Evolutionary conservation across 2,797 vertebrate species (phyloP).

Genomic region (Mastacembelus armatus): DNA sequence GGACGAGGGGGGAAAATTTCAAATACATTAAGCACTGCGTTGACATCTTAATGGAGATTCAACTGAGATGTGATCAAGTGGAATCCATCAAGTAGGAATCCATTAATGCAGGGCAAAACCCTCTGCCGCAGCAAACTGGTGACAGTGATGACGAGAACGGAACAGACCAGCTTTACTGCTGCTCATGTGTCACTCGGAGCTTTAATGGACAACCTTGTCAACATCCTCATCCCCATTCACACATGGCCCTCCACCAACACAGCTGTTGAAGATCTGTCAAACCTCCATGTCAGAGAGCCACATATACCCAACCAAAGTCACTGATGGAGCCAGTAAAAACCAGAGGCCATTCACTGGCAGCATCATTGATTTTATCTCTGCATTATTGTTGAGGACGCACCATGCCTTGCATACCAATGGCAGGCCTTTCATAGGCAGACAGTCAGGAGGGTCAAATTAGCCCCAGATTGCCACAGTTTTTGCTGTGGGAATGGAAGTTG

Average conservation of each 20-base stretch:
- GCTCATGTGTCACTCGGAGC: conserved; percentile 73
- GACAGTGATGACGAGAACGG: conserved; percentile 62
- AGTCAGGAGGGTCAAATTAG: conserved; percentile 64
- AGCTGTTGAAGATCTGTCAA: conserved; percentile 83
- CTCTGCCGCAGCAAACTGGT: conserved; percentile 48
- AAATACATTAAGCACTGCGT: conserved; percentile 81
- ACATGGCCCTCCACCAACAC: conserved; percentile 79
- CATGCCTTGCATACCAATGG: conserved; percentile 79
- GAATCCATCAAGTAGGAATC: conserved; percentile 78
- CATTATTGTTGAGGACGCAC: conserved; percentile 80
- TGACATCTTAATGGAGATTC: conserved; percentile 88
- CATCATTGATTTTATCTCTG: conserved; percentile 83
- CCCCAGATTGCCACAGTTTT: conserved; percentile 48
- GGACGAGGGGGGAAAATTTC: conserved; percentile 78
- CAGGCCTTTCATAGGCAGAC: conserved; percentile 44
- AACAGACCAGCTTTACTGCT: conserved; percentile 64
- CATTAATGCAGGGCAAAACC: conserved; percentile 70
- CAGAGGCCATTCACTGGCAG: conserved; percentile 74
- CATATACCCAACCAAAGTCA: conserved; percentile 70
- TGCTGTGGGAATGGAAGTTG: conserved; percentile 57
- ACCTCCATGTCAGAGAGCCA: conserved; percentile 61
- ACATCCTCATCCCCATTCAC: conserved; percentile 70
- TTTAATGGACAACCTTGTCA: conserved; percentile 80
- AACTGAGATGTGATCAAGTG: conserved; percentile 82
- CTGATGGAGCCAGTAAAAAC: conserved; percentile 80